These are phyloP conservation scores for Bubo blakistoni DNA, from an alignment of 2,113 vertebrate species.

Conservation along the genomic window DNA sequence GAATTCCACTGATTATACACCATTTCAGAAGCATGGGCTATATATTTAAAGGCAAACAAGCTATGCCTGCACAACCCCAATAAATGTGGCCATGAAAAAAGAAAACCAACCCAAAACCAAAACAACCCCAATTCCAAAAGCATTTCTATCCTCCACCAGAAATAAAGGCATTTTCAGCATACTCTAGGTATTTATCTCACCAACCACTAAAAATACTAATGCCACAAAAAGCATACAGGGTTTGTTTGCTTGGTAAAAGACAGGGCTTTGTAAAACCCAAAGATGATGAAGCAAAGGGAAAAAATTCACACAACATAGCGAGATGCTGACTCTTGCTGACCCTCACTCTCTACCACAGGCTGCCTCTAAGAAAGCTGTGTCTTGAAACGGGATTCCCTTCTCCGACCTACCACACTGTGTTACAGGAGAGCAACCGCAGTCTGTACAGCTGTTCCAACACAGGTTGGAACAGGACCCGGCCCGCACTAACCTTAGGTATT, in stretches of 20 bases:
- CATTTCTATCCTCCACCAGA: background rate
- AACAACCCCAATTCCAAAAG: background rate
- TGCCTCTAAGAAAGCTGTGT: background rate
- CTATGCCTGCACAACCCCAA: background rate
- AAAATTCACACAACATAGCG: background rate
- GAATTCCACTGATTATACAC: background rate
- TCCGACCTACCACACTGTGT: fast-evolving
- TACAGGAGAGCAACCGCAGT: background rate
- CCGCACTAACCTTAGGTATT: background rate
- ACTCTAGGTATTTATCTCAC: background rate
- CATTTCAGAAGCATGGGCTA: background rate
- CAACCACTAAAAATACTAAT: background rate
- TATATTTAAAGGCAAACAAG: background rate
- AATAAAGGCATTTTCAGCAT: background rate
- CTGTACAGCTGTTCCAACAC: background rate
- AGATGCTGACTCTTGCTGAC: background rate
- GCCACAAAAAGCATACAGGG: background rate
- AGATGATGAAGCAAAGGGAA: background rate
- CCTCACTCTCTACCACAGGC: background rate
- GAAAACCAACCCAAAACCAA: background rate
- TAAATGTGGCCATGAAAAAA: background rate
- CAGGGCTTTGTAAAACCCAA: background rate
- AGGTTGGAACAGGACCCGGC: background rate
- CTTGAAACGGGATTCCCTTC: background rate
- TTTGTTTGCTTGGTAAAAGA: background rate